Base-by-base conservation (phyloP, 2,797 vertebrate genomes). In the Cyclura pinguis region DNA sequence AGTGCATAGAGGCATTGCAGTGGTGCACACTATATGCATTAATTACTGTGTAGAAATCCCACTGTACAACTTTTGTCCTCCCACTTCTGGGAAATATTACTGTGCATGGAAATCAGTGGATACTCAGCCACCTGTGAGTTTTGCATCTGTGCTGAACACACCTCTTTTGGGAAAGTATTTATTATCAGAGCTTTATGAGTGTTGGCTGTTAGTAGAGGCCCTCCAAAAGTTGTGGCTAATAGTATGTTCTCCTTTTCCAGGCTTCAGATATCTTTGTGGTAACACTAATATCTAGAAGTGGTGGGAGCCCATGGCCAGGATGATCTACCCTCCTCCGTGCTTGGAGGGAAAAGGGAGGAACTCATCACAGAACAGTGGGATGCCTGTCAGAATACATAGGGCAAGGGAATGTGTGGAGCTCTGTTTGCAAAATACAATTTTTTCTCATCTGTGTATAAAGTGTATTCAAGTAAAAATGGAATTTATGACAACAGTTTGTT, bases 261-360 rank as follows among this genome's bases (percentile, higher is more conserved):
- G n/a, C 32, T n/a, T 73, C 32, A 35, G 32, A 35, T 18, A 35
- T 6, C 8, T 73, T 2, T 73, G n/a, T n/a, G 16, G 32, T 73
- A 29, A n/a, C 74, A 42, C 38, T 38, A 8, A 38, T 18, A 20
- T 42, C 22, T 42, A 22, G 35, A 42, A 42, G 4, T 76, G 74
- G 20, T 38, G 6, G 20, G 74, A 76, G 74, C 35, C 5, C 38
- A 67, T 67, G 18, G 22, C 27, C 22, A 78, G 42, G 73, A 20
- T 4, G 3, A 78, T 76, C 12, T 89, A 14, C 0, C 3, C 5
- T 2, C 20, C 4, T 2, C 16, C 22, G 29, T 3, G 42, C 2
- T 59, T 52, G 32, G 18, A n/a, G 20, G 55, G 27, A 2, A 32
- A 69, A 69, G 67, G 67, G 27, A 69, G 27, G 18, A n/a, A 9